Conservation (phyloP, 1,140 invertebrate genomes). For the Medauroidea extradentata region DNA sequence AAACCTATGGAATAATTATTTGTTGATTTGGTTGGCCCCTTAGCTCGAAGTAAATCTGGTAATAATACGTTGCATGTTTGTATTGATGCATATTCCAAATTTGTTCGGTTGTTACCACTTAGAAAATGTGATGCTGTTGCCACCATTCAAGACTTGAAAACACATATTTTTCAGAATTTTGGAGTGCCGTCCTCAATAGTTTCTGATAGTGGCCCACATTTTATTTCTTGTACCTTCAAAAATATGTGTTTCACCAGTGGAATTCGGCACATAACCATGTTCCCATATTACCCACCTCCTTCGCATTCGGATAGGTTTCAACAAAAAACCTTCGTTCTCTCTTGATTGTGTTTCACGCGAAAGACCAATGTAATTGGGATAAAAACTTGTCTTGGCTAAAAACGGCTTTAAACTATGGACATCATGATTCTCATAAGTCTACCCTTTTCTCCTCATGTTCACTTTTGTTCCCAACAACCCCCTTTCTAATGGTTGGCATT, state of each 20-base stretch:
- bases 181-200: not conserved
- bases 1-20: not conserved
- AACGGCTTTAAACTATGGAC: not conserved
- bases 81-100: not conserved
- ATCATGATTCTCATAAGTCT: not conserved
- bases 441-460: not conserved
- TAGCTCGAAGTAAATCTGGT: not conserved
- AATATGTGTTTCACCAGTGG: not conserved
- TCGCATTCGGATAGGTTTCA: not conserved
- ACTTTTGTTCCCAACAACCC: not conserved
- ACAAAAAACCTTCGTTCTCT: not conserved
- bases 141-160: not conserved
- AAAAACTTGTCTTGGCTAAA: not conserved
- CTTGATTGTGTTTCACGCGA: not conserved
- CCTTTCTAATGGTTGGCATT: not conserved
- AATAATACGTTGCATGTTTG: not conserved
- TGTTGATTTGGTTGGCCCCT: not conserved
- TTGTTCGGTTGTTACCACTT: not conserved
- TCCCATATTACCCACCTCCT: not conserved
- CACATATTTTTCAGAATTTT: not conserved
- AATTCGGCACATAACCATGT: not conserved
- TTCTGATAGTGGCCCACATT: not conserved
- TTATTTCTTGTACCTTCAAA: not conserved
- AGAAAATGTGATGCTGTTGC: not conserved
- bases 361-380: not conserved